These are phyloP conservation scores for Drosophila formosana DNA, from an alignment of 2,888 invertebrate genomes.

Conservation along the genomic window DNA sequence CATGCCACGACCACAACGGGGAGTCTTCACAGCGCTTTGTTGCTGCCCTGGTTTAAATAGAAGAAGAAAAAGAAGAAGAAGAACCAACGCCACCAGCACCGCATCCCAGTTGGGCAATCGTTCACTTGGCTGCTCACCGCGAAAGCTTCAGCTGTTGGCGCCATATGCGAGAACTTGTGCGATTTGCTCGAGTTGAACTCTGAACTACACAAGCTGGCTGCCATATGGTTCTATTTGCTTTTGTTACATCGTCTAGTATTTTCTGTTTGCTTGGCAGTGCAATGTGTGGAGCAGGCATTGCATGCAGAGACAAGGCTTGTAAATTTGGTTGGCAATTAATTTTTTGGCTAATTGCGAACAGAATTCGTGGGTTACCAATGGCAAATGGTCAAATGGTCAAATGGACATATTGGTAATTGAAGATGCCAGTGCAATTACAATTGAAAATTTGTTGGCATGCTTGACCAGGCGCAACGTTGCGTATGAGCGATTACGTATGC, in stretches of 20 bases:
- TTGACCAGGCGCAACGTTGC: slow-evolving; percentile 32
- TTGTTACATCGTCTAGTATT: slow-evolving; percentile 11
- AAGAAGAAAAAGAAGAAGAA: background rate
- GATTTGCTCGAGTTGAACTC: slow-evolving; percentile 48
- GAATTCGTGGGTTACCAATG: background rate
- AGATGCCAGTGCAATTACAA: slow-evolving; percentile 20
- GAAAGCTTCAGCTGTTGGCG: slow-evolving; percentile 33
- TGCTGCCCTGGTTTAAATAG: slow-evolving; percentile 9
- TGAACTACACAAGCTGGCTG: slow-evolving; percentile 47
- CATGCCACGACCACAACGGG: slow-evolving; percentile 35
- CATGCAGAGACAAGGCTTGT: slow-evolving; percentile 1
- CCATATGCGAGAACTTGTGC: slow-evolving; percentile 53
- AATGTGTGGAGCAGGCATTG: background rate
- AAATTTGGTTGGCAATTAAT: slow-evolving; percentile 42
- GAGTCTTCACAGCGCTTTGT: slow-evolving; percentile 9
- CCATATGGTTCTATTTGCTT: slow-evolving; percentile 54
- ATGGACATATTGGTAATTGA: slow-evolving; percentile 26
- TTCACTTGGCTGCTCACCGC: slow-evolving; percentile 46
- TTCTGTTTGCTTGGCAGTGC: slow-evolving; percentile 26
- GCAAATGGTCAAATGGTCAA: background rate
- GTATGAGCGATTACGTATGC: slow-evolving; percentile 58
- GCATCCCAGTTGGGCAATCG: slow-evolving; percentile 47
- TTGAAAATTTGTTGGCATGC: slow-evolving; percentile 21
- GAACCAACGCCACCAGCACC: background rate
- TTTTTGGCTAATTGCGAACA: slow-evolving; percentile 26